phyloP scores from a whole-genome alignment of 2,888 invertebrate species.

The Tethea ocularis region DNA sequence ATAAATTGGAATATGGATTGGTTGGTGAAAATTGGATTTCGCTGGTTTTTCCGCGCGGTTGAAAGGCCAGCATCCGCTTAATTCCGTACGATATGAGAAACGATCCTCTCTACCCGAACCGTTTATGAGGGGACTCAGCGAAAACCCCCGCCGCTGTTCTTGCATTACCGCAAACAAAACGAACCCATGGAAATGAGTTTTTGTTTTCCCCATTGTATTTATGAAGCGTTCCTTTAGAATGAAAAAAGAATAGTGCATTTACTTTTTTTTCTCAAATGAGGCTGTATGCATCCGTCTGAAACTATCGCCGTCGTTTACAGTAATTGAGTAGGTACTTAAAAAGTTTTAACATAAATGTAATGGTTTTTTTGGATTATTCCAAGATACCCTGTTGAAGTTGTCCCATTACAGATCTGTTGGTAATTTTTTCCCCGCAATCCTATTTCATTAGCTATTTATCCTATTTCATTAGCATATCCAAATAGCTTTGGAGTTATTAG shows the following conservation, averaged over 20 bases:
- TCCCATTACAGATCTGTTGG: too few species aligned
- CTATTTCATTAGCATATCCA: too few species aligned
- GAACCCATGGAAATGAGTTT: constrained; percentile 53
- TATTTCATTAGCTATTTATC: too few species aligned
- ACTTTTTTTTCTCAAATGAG: not conserved
- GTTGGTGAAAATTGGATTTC: constrained; percentile 57
- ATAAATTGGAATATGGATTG: constrained; percentile 28
- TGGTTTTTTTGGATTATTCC: not conserved
- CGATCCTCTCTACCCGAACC: constrained; percentile 47
- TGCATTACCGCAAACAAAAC: constrained; percentile 66
- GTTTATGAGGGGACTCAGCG: constrained; percentile 57
- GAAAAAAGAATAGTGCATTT: constrained; percentile 29
- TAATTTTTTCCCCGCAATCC: too few species aligned
- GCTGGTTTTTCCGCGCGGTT: constrained; percentile 54
- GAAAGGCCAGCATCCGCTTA: constrained; percentile 49
- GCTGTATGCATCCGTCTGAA: constrained; percentile 12
- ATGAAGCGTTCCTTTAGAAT: constrained; percentile 34
- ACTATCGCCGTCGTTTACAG: not conserved
- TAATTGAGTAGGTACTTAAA: not conserved
- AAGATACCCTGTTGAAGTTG: too few species aligned
- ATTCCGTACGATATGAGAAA: constrained; percentile 54
- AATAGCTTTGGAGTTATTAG: too few species aligned
- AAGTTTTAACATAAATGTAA: not conserved
- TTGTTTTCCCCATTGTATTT: constrained; percentile 54
- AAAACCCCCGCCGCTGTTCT: constrained; percentile 59